Conservation (phyloP, 2,797 vertebrate species). For the Sitta carolinensis region DNA sequence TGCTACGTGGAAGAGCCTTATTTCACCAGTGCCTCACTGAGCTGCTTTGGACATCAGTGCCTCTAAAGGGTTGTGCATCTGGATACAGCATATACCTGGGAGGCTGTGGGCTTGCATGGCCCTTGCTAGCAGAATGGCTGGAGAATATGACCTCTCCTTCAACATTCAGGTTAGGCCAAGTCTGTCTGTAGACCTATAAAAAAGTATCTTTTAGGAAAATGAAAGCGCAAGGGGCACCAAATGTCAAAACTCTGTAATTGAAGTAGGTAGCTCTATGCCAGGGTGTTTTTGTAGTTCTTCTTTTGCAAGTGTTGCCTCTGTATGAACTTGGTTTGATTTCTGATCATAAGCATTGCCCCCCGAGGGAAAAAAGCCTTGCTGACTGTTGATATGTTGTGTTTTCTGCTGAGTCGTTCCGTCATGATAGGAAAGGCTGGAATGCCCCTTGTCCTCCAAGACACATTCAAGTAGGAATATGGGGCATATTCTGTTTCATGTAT, state of each 20-base stretch:
- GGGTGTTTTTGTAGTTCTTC: background rate
- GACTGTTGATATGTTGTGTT: background rate
- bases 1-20: background rate
- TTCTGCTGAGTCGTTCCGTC: background rate
- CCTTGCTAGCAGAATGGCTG: background rate
- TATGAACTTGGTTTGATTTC: constrained; percentile 23
- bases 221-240: background rate
- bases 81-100: background rate
- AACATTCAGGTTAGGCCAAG: background rate
- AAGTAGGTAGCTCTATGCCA: background rate
- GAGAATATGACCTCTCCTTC: background rate
- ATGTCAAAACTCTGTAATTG: background rate
- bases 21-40: background rate
- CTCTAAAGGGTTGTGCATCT: background rate
- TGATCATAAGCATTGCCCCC: background rate
- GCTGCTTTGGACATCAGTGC: background rate
- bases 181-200: background rate
- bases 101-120: background rate
- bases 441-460: background rate
- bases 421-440: rapidly evolving
- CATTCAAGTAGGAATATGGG: background rate
- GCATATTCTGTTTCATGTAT: background rate
- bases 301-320: background rate
- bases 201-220: background rate
- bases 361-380: background rate